Base-by-base conservation (phyloP, 2,888 invertebrate species). In the Ochropacha duplaris region DNA sequence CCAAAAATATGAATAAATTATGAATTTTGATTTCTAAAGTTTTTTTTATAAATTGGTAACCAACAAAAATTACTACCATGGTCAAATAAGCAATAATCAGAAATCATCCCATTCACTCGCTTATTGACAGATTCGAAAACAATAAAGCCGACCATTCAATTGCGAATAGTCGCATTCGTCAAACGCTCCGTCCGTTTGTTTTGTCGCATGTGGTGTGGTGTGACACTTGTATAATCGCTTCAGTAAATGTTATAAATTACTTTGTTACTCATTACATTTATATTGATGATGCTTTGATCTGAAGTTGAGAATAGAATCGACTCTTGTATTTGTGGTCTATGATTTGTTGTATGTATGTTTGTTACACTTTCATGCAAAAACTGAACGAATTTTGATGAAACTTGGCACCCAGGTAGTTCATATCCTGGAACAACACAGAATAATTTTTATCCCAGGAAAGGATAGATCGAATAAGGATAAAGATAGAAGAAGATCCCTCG, bases 111-210 rank as follows among this genome's bases (percentile, higher is more conserved):
- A 71, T 66, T 67, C 63, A 59, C 61, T 54, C 54, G 36, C 55
- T n/a, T 61, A 73, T 71, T 63, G 68, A 73, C 66, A 9, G 19
- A 56, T 57, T 31, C 52, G 68, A 39, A 68, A 57, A 67, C 71
- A 66, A 73, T 71, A 73, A 72, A 67, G 69, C 57, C 49, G 14
- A 55, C 65, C 50, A 71, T 67, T 66, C 67, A 73, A 61, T 66
- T 62, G 58, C 57, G 24, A n/a, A 49, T 61, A 63, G 71, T 66
- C 64, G 57, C 62, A 58, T 62, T 60, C 55, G 39, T 58, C 55
- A 58, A 51, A 55, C 49, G 55, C 9, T 49, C 28, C 19, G 19
- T 19, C 3, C 44, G 19, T 44, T 44, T 19, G 44, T 44, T 44
- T 44, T 44, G 44, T 44, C 44, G 19, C 44, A n/a, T n/a, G n/a